A percentile compares a stretch with the other conserved stretches of the same genome.
Evolutionary conservation across 2,888 invertebrate genomes (phyloP).

Genomic region (Trypoxylon attenuatum): DNA sequence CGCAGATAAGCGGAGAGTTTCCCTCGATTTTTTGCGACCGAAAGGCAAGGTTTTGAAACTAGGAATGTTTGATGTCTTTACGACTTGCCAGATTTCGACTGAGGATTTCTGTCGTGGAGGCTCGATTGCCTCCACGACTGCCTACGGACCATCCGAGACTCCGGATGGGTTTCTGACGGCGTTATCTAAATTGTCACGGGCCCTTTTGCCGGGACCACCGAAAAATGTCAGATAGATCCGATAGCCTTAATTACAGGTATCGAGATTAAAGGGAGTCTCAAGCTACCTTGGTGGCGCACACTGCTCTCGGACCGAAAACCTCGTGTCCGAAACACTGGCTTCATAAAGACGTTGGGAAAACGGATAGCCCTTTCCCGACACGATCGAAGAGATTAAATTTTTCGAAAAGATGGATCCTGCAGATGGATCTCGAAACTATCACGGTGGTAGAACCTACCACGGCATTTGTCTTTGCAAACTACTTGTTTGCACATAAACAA

Average conservation of each 20-base stretch:
- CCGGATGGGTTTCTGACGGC: slow-evolving; percentile 27
- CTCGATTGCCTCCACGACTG: slow-evolving; percentile 2
- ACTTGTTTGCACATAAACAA: no score
- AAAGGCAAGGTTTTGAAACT: background rate
- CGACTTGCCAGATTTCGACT: slow-evolving; percentile 42
- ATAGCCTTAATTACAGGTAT: slow-evolving; percentile 52
- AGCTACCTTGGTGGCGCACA: slow-evolving; percentile 16
- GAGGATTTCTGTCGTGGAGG: slow-evolving; percentile 32
- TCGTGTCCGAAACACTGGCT: background rate
- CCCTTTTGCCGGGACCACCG: slow-evolving; percentile 38
- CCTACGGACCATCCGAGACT: slow-evolving; percentile 1
- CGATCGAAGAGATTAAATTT: background rate
- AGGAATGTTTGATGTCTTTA: slow-evolving; percentile 40
- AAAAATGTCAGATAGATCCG: slow-evolving; percentile 44
- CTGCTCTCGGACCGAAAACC: background rate
- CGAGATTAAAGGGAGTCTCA: slow-evolving; percentile 25
- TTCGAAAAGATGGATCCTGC: background rate
- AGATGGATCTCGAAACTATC: no score
- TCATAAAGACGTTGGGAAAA: background rate
- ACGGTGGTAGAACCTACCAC: no score
- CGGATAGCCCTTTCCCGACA: background rate
- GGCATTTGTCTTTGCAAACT: no score
- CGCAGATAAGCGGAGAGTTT: slow-evolving; percentile 27
- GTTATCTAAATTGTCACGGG: slow-evolving; percentile 56
- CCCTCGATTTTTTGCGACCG: background rate